Evolutionary conservation across 2,113 vertebrate species (phyloP).

Genomic region (Rhipidura dahli): DNA sequence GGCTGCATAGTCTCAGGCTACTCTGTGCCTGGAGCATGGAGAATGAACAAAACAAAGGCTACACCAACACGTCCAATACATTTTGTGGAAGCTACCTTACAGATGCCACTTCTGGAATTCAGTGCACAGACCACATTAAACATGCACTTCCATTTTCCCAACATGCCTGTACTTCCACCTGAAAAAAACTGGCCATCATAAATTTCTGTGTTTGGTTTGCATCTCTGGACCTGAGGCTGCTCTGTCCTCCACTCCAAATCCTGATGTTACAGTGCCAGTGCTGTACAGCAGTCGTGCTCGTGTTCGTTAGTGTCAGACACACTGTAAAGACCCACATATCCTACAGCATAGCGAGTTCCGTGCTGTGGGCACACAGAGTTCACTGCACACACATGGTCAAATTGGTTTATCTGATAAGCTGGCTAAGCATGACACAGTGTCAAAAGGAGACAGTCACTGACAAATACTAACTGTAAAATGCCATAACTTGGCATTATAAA

Average conservation of each 20-base stretch:
- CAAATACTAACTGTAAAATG: neutral
- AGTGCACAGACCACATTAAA: neutral
- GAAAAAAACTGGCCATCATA: neutral
- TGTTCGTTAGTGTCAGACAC: neutral
- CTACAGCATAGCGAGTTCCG: neutral
- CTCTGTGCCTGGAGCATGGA: neutral
- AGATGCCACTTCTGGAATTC: neutral
- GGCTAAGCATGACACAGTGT: neutral
- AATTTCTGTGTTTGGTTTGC: neutral
- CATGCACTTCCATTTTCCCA: neutral
- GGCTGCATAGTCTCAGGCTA: neutral
- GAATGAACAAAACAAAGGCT: neutral
- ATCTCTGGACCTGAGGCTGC: neutral
- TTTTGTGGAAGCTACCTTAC: neutral
- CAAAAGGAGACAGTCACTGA: neutral
- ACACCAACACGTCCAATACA: fast-evolving
- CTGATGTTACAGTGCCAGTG: neutral
- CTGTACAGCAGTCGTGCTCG: neutral
- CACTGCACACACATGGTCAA: neutral
- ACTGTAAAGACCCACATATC: too few species aligned
- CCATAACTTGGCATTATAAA: neutral
- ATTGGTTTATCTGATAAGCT: neutral
- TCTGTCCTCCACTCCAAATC: neutral
- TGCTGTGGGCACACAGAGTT: fast-evolving
- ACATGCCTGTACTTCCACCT: neutral